Evolutionary conservation across 2,797 vertebrate species (phyloP), one percentile per base, ranked within the genome.

Genomic region (Pyrocephalus nanus): DNA sequence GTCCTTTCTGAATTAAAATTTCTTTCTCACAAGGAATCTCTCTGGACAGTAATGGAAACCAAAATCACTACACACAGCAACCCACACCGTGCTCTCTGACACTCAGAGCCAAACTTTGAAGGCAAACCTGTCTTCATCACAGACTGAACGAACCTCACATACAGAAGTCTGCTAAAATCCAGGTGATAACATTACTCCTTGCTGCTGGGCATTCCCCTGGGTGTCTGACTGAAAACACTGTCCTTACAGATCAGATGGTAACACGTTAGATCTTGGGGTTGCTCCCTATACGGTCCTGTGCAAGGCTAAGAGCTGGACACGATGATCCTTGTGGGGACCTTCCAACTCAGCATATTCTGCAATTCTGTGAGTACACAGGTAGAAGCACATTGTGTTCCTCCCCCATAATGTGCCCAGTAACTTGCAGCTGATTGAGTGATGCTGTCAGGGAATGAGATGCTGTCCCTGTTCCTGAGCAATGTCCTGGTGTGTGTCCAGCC

Each of bases 321-420:
- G 11, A 26, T 34, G 32, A n/a, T n/a, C 22, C 43, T n/a, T 47
- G 43, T 65, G 62, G 32, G 62, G 26, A 43, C 32, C 43, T 47
- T 19, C 62, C 43, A 26, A 14, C 23, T 17, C 62, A 47, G 62
- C 42, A 47, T 12, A 18, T 26, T n/a, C 32, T 26, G 38, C 40
- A 20, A 10, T 38, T 60, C 58, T 60, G 29, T 32, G 61, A 32
- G 36, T 12, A 22, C 64, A 3, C 0, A 12, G 23, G n/a, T 1
- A 78, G 67, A 47, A 84, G 71, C 27, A 65, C 1, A 0, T 12
- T 2, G 0, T 0, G 1, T 42, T 74, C 40, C 75, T 62, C 10
- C 30, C 54, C 13, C n/a, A 4, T 6, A 2, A 5, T 3, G 14
- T 12, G 45, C 79, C 38, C 29, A 14, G n/a, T 14, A n/a, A 9